Evolutionary conservation across 2,113 vertebrate genomes (phyloP).

Genomic region (Charina bottae): DNA sequence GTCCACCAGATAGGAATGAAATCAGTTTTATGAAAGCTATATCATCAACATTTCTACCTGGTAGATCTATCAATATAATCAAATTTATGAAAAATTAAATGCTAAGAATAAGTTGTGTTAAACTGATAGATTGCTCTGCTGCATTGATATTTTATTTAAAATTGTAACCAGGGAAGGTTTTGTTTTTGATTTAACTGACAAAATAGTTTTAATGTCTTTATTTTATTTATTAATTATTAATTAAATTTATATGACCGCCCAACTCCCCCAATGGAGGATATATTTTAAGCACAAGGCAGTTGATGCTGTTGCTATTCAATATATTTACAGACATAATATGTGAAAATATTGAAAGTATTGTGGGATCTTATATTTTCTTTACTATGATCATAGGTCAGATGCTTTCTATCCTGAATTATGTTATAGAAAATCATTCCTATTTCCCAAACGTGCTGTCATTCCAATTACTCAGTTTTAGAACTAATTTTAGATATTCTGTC

Average conservation of each 20-base stretch:
- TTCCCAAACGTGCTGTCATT: background rate
- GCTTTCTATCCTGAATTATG: background rate
- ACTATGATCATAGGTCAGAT: background rate
- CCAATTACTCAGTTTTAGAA: background rate
- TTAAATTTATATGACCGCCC: too few species aligned
- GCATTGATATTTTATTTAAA: background rate
- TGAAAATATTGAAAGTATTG: background rate
- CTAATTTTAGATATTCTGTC: background rate
- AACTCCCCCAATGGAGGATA: too few species aligned
- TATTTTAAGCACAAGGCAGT: background rate
- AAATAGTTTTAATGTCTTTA: background rate
- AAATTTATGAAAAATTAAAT: background rate
- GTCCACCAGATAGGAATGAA: background rate
- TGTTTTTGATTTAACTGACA: background rate
- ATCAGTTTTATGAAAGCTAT: background rate
- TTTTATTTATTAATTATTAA: too few species aligned
- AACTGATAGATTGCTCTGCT: background rate
- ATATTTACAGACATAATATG: background rate
- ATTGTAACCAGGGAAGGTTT: background rate
- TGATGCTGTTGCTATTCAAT: background rate
- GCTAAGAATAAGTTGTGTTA: background rate
- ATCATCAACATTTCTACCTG: background rate
- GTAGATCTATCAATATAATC: background rate
- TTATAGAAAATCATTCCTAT: background rate
- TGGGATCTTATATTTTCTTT: background rate